These are phyloP conservation scores for Parasteatoda lunata DNA, from an alignment of 2,888 invertebrate species.

Conservation along the genomic window DNA sequence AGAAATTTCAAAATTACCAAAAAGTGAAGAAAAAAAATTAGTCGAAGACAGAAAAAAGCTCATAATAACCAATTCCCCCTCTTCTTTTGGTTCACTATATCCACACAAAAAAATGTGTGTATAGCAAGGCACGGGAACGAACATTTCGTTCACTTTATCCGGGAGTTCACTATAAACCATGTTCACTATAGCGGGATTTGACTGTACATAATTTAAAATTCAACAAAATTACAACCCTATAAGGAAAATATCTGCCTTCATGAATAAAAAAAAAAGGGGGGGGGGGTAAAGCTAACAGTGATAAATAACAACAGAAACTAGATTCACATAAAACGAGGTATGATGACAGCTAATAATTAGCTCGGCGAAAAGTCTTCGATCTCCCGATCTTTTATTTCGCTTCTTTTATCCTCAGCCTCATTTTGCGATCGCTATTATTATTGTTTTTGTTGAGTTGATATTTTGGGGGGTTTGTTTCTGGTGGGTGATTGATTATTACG, in stretches of 20 bases:
- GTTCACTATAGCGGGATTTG: too few species aligned
- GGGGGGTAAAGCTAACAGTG: not conserved
- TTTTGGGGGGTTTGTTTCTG: constrained; percentile 49
- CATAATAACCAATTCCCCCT: too few species aligned
- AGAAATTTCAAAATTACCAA: too few species aligned
- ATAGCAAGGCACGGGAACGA: too few species aligned
- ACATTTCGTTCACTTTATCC: too few species aligned
- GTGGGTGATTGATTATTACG: constrained; percentile 55
- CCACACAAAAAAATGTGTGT: too few species aligned
- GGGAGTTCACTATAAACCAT: too few species aligned
- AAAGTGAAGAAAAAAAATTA: too few species aligned
- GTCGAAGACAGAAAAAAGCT: too few species aligned
- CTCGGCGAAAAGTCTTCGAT: constrained; percentile 27
- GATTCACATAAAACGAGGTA: constrained; percentile 56
- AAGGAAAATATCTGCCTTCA: not conserved
- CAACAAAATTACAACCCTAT: too few species aligned
- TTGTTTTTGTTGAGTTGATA: constrained; percentile 58
- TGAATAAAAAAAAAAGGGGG: not conserved
- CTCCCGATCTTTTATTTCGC: constrained; percentile 47
- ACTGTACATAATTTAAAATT: not conserved
- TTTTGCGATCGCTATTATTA: not conserved
- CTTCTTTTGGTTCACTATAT: too few species aligned
- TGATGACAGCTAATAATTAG: constrained; percentile 67
- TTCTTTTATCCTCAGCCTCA: not conserved
- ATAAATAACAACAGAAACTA: not conserved